Evolutionary conservation across 2,888 invertebrate genomes (phyloP).

Genomic region (Nephrotoma flavescens): DNA sequence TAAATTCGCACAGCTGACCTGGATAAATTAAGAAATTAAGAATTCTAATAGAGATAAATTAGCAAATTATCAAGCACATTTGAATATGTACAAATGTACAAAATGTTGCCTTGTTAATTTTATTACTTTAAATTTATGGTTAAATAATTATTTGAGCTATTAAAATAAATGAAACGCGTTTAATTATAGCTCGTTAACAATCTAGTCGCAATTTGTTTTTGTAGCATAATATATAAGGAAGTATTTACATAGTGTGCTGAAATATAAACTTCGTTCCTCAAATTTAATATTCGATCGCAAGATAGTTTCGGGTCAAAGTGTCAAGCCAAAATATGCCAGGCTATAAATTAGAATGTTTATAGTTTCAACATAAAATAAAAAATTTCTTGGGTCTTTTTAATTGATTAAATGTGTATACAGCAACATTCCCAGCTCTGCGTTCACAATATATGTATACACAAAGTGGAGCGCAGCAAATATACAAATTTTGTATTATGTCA

Average conservation of each 20-base stretch:
- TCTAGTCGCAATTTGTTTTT: no score
- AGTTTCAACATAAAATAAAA: not conserved
- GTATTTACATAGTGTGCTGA: no score
- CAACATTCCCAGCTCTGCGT: not conserved
- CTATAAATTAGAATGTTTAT: not conserved
- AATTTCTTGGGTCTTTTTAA: not conserved
- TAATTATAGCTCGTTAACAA: not conserved
- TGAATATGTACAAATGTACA: not conserved
- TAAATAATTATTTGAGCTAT: not conserved
- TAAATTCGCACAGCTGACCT: not conserved
- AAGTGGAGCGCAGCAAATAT: not conserved
- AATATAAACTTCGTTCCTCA: not conserved
- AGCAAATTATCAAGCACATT: not conserved
- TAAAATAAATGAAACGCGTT: not conserved
- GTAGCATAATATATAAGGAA: no score
- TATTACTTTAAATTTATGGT: not conserved
- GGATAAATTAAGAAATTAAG: not conserved
- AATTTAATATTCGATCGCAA: not conserved
- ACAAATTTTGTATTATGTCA: not conserved
- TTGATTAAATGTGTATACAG: not conserved
- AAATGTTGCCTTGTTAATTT: not conserved
- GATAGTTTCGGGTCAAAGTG: not conserved
- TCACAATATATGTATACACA: not conserved
- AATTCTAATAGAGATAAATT: not conserved
- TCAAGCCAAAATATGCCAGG: not conserved